Evolutionary conservation across 2,113 vertebrate genomes (phyloP).

Genomic region (Python bivittatus): DNA sequence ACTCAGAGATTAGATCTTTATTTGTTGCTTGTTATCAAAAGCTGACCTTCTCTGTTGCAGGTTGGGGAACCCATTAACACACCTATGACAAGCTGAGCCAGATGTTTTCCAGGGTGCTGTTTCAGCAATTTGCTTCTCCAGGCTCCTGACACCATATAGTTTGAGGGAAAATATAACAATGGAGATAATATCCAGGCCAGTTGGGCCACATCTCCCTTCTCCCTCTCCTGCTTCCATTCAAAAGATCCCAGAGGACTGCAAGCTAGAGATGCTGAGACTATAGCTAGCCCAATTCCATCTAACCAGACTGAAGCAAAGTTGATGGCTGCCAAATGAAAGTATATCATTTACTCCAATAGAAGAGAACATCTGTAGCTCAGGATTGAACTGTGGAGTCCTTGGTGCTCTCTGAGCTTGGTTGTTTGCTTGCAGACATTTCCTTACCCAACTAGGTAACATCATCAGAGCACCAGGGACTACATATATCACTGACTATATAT

Average conservation of each 20-base stretch:
- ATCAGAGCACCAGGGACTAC: not conserved
- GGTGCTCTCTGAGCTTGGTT: no score
- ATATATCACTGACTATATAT: not conserved
- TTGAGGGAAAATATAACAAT: not conserved
- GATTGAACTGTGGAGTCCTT: no score
- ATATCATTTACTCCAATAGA: not conserved
- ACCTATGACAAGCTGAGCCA: not conserved
- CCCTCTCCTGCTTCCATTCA: not conserved
- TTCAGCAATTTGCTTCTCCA: slow-evolving; percentile 18
- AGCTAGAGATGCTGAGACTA: not conserved
- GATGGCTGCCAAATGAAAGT: not conserved
- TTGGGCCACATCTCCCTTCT: not conserved
- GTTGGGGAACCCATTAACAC: not conserved
- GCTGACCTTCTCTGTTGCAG: slow-evolving; percentile 15
- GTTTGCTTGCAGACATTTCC: no score
- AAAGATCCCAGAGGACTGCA: not conserved
- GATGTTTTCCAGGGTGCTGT: not conserved
- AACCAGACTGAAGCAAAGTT: not conserved
- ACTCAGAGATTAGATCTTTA: not conserved
- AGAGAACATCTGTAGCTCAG: no score
- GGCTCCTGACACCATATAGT: not conserved
- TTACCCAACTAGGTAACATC: no score
- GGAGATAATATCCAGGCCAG: not conserved
- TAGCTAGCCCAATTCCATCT: not conserved
- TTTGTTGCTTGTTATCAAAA: not conserved